Percentiles rank a stretch among this genome's conserved stretches.
Conservation (phyloP, 2,888 invertebrate genomes). For the Drosophila formosana region DNA sequence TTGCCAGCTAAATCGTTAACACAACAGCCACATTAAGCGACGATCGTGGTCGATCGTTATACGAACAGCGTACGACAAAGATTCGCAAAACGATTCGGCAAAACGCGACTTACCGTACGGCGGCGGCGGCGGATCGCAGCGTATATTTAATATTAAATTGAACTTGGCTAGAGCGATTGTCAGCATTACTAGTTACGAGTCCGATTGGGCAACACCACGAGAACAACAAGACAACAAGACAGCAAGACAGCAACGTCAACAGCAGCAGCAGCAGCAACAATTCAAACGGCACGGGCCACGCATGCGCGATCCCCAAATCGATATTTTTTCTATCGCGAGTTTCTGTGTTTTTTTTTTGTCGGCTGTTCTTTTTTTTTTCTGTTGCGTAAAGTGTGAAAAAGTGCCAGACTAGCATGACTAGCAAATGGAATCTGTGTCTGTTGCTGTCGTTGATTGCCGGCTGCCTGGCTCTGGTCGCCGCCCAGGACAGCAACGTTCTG, state of each 20-base stretch:
- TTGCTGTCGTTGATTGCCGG: constrained; percentile 15
- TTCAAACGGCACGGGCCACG: constrained; percentile 64
- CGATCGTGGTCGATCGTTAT: constrained; percentile 36
- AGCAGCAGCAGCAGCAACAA: too few relatives aligned
- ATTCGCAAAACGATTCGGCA: constrained; percentile 61
- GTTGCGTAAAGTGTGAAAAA: constrained; percentile 12
- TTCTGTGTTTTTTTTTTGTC: not conserved
- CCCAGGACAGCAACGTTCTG: constrained; percentile 73
- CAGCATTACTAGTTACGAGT: constrained; percentile 79
- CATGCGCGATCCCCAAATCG: constrained; percentile 33
- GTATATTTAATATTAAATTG: constrained; percentile 80
- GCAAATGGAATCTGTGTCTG: constrained; percentile 19
- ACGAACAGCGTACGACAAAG: constrained; percentile 30
- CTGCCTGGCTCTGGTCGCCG: constrained; percentile 18
- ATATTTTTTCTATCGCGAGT: not conserved
- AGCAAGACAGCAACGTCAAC: constrained; percentile 2
- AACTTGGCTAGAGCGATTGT: constrained; percentile 71
- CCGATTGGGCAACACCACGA: constrained; percentile 69
- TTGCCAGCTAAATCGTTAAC: constrained; percentile 42
- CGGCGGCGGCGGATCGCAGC: constrained; percentile 30
- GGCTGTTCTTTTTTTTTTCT: constrained; percentile 15
- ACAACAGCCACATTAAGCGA: constrained; percentile 19
- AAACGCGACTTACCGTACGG: constrained; percentile 20
- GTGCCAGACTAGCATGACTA: constrained; percentile 31
- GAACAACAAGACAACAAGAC: constrained; percentile 7